phyloP scores from a whole-genome alignment of 2,797 vertebrate genomes.

The Dromococcyx pavoninus region DNA sequence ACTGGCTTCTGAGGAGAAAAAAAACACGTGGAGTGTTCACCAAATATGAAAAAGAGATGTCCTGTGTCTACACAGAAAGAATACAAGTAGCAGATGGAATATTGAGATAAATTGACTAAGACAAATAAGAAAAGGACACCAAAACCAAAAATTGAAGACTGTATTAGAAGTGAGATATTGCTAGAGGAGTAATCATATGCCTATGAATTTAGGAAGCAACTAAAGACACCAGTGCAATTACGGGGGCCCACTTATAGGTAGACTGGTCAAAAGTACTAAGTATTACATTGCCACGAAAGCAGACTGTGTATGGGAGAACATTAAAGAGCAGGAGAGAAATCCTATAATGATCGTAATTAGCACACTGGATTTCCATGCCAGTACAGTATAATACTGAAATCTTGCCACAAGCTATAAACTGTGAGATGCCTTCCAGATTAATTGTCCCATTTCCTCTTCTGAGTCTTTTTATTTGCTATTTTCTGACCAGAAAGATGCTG shows the following conservation, averaged over 20 bases:
- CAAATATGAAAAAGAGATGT: background rate
- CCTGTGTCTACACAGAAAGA: background rate
- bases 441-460: background rate
- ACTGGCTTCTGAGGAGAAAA: background rate
- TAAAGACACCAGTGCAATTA: background rate
- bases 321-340: background rate
- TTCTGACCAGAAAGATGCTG: background rate
- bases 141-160: background rate
- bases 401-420: background rate
- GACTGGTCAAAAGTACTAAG: background rate
- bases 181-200: background rate
- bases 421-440: background rate
- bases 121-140: background rate
- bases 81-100: background rate
- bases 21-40: fast-evolving
- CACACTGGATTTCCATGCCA: background rate
- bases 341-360: background rate
- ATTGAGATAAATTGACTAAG: background rate
- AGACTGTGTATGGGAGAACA: background rate
- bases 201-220: background rate
- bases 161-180: background rate
- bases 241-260: background rate
- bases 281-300: background rate
- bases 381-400: background rate
- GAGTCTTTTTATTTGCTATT: background rate